Conservation (phyloP, 2,888 invertebrate species). For the Stenurella melanura region DNA sequence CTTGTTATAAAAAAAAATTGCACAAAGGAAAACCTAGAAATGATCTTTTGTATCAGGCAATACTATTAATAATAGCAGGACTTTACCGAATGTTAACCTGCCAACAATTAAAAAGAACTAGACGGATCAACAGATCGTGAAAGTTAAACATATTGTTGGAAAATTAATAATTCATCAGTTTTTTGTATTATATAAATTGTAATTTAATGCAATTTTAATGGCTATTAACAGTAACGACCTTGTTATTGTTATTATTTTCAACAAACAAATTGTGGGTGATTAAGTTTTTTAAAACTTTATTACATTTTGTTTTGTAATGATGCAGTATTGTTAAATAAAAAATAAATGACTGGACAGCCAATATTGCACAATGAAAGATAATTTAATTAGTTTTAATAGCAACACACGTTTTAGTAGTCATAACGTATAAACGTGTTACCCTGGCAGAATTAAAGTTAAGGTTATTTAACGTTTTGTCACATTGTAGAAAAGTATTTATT, state of each 20-base stretch:
- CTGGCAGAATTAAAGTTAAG: not conserved
- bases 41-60: too few species aligned
- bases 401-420: not conserved
- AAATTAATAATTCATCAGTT: not conserved
- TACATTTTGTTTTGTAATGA: not conserved
- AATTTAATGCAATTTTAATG: not conserved
- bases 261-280: not conserved
- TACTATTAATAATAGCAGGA: not conserved
- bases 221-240: not conserved
- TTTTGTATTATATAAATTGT: conserved; percentile 2
- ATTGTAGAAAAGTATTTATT: not conserved
- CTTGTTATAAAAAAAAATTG: too few species aligned
- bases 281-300: not conserved
- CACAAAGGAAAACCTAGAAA: too few species aligned
- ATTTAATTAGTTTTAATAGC: not conserved
- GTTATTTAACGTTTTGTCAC: not conserved
- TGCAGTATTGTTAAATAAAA: not conserved
- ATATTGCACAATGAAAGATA: not conserved
- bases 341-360: not conserved
- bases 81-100: not conserved
- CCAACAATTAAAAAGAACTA: not conserved
- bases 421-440: not conserved
- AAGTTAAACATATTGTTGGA: not conserved
- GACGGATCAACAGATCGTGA: not conserved
- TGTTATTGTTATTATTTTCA: conserved; percentile 2